Conservation (phyloP, 2,888 invertebrate genomes). For the Agonopterix arenella region DNA sequence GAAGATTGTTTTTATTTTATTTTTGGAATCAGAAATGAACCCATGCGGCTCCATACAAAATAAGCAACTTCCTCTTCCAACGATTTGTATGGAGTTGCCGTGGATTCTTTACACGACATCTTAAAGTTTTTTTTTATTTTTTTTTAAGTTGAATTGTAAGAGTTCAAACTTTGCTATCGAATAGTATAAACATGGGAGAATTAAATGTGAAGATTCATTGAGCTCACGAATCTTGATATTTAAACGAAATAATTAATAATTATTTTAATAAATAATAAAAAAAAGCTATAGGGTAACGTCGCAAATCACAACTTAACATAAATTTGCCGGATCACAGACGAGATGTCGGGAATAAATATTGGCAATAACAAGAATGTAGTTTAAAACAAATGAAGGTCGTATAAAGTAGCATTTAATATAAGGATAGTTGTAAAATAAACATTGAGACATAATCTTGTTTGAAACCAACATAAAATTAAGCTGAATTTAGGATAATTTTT, state of each 20-base stretch:
- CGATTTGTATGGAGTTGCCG: constrained; percentile 60
- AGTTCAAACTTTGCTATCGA: constrained; percentile 46
- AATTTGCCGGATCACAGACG: constrained; percentile 63
- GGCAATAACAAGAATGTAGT: constrained; percentile 59
- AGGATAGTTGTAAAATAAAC: constrained; percentile 30
- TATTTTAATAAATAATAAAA: constrained; percentile 24
- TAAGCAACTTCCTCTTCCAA: constrained; percentile 73
- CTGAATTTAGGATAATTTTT: constrained; percentile 67
- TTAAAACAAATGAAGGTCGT: constrained; percentile 37
- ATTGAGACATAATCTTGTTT: constrained; percentile 63
- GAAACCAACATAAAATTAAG: constrained; percentile 60
- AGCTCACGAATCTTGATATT: constrained; percentile 70
- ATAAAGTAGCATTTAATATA: constrained; percentile 54
- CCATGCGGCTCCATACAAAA: constrained; percentile 64
- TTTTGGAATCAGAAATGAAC: constrained; percentile 34
- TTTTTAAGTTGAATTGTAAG: background rate
- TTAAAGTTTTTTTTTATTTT: background rate
- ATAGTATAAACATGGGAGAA: constrained; percentile 32
- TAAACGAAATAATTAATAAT: constrained; percentile 27
- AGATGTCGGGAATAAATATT: constrained; percentile 38
- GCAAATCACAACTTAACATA: constrained; percentile 73
- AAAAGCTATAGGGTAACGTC: constrained; percentile 60
- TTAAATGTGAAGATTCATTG: constrained; percentile 63
- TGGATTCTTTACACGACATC: constrained; percentile 46
- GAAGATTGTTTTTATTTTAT: constrained; percentile 10